Conservation (phyloP, 2,797 vertebrate species). For the Anomalospiza imberbis region DNA sequence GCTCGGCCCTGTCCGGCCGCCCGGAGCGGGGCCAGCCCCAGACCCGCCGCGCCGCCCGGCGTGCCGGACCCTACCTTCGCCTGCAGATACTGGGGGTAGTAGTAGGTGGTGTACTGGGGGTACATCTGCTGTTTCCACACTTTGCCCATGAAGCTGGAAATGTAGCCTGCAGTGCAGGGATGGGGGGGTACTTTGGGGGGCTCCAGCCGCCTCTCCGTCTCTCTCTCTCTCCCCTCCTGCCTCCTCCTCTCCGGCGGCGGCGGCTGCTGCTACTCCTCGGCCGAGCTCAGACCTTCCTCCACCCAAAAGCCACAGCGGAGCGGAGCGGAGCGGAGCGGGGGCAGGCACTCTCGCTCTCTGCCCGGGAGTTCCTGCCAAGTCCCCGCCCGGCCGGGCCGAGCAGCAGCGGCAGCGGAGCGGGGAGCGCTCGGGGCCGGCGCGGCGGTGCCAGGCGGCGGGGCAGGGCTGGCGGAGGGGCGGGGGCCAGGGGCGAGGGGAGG, state of each 20-base stretch:
- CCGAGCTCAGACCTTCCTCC: constrained; percentile 57
- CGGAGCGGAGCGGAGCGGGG: constrained; percentile 37
- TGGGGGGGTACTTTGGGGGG: constrained; percentile 72
- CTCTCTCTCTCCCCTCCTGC: constrained; percentile 23
- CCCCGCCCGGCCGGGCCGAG: constrained; percentile 50
- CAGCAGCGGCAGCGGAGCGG: constrained; percentile 14
- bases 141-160: constrained; percentile 86
- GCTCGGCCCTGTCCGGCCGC: constrained; percentile 32
- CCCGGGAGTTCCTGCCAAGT: constrained; percentile 68
- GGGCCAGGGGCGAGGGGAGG: constrained; percentile 56
- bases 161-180: constrained; percentile 74
- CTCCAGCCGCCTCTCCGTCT: constrained; percentile 49
- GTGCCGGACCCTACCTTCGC: constrained; percentile 75
- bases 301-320: constrained; percentile 60
- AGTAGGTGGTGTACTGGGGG: constrained; percentile 88
- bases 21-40: constrained; percentile 32
- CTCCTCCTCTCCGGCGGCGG: constrained; percentile 66
- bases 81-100: constrained; percentile 86
- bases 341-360: constrained; percentile 60
- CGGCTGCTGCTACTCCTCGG: constrained; percentile 53
- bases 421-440: constrained; percentile 37
- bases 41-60: neutral
- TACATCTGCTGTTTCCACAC: constrained; percentile 88
- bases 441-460: constrained; percentile 60
- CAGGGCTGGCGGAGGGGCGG: neutral